Conservation (phyloP, 1,140 invertebrate species). For the Macrotrachela quadricornifera region DNA sequence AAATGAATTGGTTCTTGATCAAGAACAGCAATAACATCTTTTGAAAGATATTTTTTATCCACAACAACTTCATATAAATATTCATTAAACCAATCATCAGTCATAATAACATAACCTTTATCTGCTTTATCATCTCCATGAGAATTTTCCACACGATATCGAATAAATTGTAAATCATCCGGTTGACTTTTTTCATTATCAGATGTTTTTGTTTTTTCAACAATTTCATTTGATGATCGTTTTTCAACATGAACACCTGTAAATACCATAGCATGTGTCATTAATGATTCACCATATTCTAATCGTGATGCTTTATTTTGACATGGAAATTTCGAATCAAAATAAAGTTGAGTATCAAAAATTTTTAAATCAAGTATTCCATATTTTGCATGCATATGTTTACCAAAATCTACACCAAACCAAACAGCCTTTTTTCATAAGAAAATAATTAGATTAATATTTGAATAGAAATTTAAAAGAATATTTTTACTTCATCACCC, state of each 20-base stretch:
- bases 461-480: too few species aligned
- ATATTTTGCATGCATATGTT: slow-evolving; percentile 51
- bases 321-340: slow-evolving; percentile 52
- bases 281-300: slow-evolving; percentile 59
- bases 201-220: background rate
- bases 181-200: too few species aligned
- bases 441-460: too few species aligned
- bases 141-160: slow-evolving; percentile 62
- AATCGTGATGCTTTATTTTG: slow-evolving; percentile 57
- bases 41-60: slow-evolving; percentile 56
- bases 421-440: slow-evolving; percentile 48
- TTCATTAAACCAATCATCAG: slow-evolving; percentile 65
- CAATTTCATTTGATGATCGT: too few species aligned
- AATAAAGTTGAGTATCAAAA: slow-evolving; percentile 57
- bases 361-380: slow-evolving; percentile 55
- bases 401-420: slow-evolving; percentile 75
- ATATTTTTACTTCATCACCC: slow-evolving; percentile 34
- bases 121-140: slow-evolving; percentile 69
- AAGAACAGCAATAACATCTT: slow-evolving; percentile 50
- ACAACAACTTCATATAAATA: slow-evolving; percentile 66
- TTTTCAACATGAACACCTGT: slow-evolving; percentile 46
- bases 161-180: too few species aligned
- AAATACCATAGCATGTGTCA: slow-evolving; percentile 74
- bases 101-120: slow-evolving; percentile 62
- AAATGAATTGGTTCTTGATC: slow-evolving; percentile 49